These are phyloP conservation scores for Meghimatium bilineatum DNA, from an alignment of 2,888 invertebrate species.

Conservation along the genomic window DNA sequence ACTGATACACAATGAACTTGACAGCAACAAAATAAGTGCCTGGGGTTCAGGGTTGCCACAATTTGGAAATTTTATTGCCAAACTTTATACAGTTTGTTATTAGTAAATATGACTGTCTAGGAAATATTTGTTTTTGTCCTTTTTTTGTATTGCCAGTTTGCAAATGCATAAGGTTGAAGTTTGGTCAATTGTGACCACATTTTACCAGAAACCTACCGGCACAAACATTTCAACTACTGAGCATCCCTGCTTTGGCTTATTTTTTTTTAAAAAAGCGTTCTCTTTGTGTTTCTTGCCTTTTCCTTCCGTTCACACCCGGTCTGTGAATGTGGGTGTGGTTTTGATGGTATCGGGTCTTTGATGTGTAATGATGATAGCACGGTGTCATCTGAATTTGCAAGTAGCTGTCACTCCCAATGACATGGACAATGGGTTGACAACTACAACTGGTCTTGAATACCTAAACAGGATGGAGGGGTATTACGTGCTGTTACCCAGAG, in stretches of 20 bases:
- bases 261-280: background rate
- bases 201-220: no score
- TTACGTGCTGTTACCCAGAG: background rate
- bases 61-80: no score
- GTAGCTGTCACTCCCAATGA: slow-evolving; percentile 7
- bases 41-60: background rate
- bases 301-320: background rate
- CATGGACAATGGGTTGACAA: background rate
- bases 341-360: slow-evolving; percentile 7
- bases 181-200: no score
- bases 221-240: no score
- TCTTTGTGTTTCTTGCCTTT: slow-evolving; percentile 25
- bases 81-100: no score
- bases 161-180: no score
- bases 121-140: no score
- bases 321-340: slow-evolving; percentile 4
- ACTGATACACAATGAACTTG: background rate
- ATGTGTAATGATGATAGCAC: slow-evolving; percentile 9
- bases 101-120: no score
- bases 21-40: background rate
- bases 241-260: no score
- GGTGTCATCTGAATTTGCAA: background rate
- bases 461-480: background rate
- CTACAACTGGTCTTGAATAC: background rate
- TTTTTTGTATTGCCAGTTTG: no score